phyloP scores from a whole-genome alignment of 2,797 vertebrate genomes.

The Delichon dasypus region DNA sequence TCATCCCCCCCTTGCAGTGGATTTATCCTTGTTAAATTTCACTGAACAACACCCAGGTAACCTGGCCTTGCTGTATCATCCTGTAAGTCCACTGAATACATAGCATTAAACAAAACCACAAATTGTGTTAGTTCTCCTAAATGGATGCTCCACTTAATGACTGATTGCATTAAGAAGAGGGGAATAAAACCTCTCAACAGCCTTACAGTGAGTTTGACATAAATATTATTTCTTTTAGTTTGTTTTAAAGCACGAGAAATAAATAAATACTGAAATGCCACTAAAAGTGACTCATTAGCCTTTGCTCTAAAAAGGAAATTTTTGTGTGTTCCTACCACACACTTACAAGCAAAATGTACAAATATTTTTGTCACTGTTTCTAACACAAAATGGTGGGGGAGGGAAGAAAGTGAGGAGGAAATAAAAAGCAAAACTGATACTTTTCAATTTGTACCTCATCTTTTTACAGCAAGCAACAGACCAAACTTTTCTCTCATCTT shows the following conservation, averaged over 20 bases:
- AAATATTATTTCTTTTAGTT: not conserved
- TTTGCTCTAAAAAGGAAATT: not conserved
- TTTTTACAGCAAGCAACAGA: not conserved
- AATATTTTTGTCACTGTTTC: not conserved
- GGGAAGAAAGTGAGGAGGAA: not conserved
- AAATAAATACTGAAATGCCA: not conserved
- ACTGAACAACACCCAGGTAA: not conserved
- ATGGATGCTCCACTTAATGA: not conserved
- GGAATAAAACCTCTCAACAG: not conserved
- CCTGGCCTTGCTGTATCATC: not conserved
- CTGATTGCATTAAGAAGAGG: not conserved
- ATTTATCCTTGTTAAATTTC: not conserved
- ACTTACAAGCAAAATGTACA: not conserved
- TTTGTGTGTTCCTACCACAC: not conserved
- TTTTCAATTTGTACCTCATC: not conserved
- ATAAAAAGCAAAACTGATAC: not conserved
- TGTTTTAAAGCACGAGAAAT: not conserved
- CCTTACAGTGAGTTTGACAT: not conserved
- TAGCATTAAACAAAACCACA: not conserved
- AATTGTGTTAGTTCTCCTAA: not conserved
- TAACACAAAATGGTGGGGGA: rapidly evolving
- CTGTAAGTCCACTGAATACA: not conserved
- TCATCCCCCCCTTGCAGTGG: not conserved
- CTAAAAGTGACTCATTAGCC: not conserved
- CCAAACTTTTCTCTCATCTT: not conserved